Base-by-base conservation (phyloP, 2,113 vertebrate species). In the Dicaeum eximium region DNA sequence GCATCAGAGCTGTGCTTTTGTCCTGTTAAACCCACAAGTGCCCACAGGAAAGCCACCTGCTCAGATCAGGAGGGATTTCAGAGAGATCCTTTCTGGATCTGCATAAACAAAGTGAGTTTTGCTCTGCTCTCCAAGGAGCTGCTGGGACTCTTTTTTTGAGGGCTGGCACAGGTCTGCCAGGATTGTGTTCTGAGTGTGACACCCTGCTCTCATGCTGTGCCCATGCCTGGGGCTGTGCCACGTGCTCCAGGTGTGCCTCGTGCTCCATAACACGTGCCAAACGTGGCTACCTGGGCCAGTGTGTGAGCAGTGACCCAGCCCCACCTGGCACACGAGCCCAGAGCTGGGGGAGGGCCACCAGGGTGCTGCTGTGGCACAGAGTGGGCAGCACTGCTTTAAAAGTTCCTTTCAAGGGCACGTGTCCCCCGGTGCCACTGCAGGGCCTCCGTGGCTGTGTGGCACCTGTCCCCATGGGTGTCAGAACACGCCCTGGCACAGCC, bases 241-340 rank as follows among this genome's bases (percentile, higher is more conserved):
- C 1, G 0, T 35, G 15, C 58, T 44, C 23, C 2, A 4, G 42
- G 25, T 50, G 42, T 8, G 2, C 62, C 37, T 88, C 19, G n/a
- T 37, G 75, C 44, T 27, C 30, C 35, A 0, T 11, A 15, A 4
- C 25, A 4, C 0, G 1, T 70, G 58, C 81, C 64, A 28, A 13
- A 25, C 0, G 0, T 15, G 40, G 37, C 60, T 70, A 37, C 54
- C 21, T 12, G 21, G 35, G 31, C 66, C 25, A 13, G 2, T 13
- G n/a, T 31, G 57, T 5, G 48, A 88, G 54, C 8, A 1, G 1
- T 9, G 53, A 21, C 62, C 33, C 51, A 33, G 57, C 75, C 66
- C 48, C 48, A 7, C 9, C 42, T 48, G 44, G 71, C 25, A 58
- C 70, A 10, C 0, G 0, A 30, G 38, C 81, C 48, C 78, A 19